Evolutionary conservation across 2,888 invertebrate species (phyloP).

Genomic region (Chymomyza amoena): DNA sequence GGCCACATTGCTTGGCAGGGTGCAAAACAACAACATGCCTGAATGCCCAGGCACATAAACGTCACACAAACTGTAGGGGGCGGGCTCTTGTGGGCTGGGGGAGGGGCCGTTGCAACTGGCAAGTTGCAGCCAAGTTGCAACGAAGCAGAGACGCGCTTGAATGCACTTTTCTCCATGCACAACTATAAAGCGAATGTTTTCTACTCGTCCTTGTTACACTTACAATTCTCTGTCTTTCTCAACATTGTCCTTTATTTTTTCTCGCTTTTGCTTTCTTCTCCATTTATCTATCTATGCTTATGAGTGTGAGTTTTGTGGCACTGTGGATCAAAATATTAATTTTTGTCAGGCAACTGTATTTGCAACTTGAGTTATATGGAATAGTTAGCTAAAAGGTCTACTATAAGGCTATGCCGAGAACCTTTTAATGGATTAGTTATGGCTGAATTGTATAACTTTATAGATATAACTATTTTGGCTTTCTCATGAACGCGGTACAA

Average conservation of each 20-base stretch:
- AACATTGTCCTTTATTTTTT: neutral
- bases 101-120: neutral
- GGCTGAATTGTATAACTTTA: too few relatives aligned
- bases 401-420: too few relatives aligned
- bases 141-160: constrained; percentile 15
- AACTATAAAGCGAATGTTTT: neutral
- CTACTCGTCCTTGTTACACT: neutral
- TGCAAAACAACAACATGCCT: neutral
- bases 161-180: constrained; percentile 23
- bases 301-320: too few relatives aligned
- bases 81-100: neutral
- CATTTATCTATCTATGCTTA: too few relatives aligned
- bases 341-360: too few relatives aligned
- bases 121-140: neutral
- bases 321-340: neutral
- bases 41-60: constrained; percentile 3
- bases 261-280: neutral
- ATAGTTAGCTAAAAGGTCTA: too few relatives aligned
- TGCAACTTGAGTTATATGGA: too few relatives aligned
- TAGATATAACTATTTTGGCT: too few relatives aligned
- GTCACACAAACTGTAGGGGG: neutral
- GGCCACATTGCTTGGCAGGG: neutral
- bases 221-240: neutral
- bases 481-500: too few relatives aligned
- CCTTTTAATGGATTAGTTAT: too few relatives aligned